Evolutionary conservation across 2,888 invertebrate genomes (phyloP).

Genomic region (Ormia ochracea): DNA sequence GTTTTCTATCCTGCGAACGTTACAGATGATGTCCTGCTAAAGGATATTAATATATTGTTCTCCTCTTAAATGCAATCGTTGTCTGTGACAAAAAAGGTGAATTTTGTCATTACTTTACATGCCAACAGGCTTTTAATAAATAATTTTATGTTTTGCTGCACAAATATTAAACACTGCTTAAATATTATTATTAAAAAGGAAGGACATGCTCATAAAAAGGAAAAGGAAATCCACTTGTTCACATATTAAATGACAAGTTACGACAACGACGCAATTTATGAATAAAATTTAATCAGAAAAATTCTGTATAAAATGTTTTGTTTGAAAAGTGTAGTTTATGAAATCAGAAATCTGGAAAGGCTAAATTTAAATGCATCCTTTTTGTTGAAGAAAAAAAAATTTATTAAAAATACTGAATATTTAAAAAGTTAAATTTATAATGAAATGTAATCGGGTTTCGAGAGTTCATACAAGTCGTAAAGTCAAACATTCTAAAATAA

Average conservation of each 20-base stretch:
- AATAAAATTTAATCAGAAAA: background rate
- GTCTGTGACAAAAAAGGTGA: conserved; percentile 49
- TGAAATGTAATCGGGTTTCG: too few relatives aligned
- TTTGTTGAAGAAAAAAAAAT: too few relatives aligned
- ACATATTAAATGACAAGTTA: background rate
- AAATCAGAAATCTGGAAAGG: too few relatives aligned
- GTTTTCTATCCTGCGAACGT: conserved; percentile 58
- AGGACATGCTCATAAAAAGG: background rate
- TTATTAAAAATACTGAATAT: too few relatives aligned
- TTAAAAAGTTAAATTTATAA: too few relatives aligned
- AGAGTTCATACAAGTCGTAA: too few relatives aligned
- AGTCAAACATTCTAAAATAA: too few relatives aligned
- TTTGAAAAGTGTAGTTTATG: too few relatives aligned
- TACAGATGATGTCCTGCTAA: conserved; percentile 61
- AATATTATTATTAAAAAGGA: conserved; percentile 39
- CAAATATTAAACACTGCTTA: conserved; percentile 66
- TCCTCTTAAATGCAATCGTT: conserved; percentile 29
- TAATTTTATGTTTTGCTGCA: conserved; percentile 69
- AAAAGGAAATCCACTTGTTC: background rate
- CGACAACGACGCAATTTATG: background rate
- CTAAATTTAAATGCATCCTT: too few relatives aligned
- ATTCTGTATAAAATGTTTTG: background rate
- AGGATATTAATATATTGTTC: conserved; percentile 56
- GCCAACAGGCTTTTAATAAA: conserved; percentile 74
- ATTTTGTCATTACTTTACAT: conserved; percentile 64